Percentiles rank a stretch among this genome's conserved stretches.
Conservation (phyloP, 2,113 vertebrate genomes). For the Sturnus vulgaris region DNA sequence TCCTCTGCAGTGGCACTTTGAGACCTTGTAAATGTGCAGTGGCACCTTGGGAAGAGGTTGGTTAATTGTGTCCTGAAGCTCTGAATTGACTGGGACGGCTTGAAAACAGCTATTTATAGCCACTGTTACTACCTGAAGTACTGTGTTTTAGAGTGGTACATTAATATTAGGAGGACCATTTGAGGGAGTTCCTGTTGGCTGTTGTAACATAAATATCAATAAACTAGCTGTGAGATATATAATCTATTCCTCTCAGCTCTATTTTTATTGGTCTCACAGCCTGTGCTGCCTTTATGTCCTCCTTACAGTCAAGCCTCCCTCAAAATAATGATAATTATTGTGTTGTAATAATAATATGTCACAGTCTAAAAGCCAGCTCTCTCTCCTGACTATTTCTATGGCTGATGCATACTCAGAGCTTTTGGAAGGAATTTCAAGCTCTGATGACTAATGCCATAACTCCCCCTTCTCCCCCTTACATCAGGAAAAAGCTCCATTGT, state of each 20-base stretch:
- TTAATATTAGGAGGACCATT: slow-evolving; percentile 24
- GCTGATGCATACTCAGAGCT: not conserved
- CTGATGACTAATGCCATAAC: slow-evolving; percentile 4
- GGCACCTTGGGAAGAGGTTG: not conserved
- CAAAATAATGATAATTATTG: slow-evolving; percentile 33
- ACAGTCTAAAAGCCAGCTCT: slow-evolving; percentile 20
- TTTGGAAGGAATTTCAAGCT: slow-evolving; percentile 9
- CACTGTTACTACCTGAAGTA: slow-evolving; percentile 12
- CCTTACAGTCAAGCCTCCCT: slow-evolving; percentile 2
- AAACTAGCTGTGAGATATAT: slow-evolving; percentile 9
- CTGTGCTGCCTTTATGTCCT: not conserved
- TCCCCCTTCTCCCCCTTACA: not conserved
- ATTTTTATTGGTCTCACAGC: slow-evolving; percentile 18
- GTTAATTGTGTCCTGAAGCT: not conserved
- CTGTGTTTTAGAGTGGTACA: not conserved
- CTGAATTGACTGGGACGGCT: not conserved
- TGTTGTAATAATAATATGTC: slow-evolving; percentile 16
- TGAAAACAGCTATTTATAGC: slow-evolving; percentile 30
- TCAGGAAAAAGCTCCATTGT: not conserved
- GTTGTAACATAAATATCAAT: slow-evolving; percentile 36
- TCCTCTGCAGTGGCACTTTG: not conserved
- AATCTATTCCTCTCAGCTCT: slow-evolving; percentile 15
- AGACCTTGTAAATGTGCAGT: not conserved
- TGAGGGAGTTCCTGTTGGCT: slow-evolving; percentile 10
- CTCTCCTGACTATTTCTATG: not conserved